Evolutionary conservation across 2,113 vertebrate genomes (phyloP).

Genomic region (Trachemys scripta): DNA sequence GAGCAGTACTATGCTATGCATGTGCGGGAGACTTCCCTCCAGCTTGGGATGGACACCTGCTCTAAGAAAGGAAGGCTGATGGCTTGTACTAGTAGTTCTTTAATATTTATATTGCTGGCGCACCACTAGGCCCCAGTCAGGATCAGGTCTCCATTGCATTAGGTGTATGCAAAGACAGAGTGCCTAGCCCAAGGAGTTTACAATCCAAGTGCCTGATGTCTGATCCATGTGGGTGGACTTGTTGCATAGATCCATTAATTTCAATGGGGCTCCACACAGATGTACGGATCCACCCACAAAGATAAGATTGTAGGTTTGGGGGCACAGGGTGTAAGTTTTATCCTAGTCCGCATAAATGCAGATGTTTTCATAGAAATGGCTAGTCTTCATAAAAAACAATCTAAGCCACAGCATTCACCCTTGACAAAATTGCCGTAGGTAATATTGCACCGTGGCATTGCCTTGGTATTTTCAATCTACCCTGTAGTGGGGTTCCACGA

Average conservation of each 20-base stretch:
- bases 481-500: background rate
- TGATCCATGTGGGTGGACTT: background rate
- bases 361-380: background rate
- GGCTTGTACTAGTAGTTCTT: background rate
- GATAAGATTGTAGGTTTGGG: background rate
- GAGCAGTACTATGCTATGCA: background rate
- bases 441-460: background rate
- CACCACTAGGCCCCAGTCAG: rapidly evolving
- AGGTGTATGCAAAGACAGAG: background rate
- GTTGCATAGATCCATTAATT: background rate
- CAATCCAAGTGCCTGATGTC: background rate
- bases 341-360: background rate
- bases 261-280: background rate
- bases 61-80: background rate
- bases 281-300: background rate
- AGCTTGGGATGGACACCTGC: background rate
- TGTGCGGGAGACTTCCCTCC: background rate
- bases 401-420: background rate
- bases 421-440: background rate
- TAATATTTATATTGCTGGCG: background rate
- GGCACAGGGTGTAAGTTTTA: background rate
- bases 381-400: background rate
- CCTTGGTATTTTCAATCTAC: background rate
- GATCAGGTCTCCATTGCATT: background rate
- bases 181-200: background rate